phyloP scores from a whole-genome alignment of 2,888 invertebrate genomes.

The Megaustenia siamemsis region DNA sequence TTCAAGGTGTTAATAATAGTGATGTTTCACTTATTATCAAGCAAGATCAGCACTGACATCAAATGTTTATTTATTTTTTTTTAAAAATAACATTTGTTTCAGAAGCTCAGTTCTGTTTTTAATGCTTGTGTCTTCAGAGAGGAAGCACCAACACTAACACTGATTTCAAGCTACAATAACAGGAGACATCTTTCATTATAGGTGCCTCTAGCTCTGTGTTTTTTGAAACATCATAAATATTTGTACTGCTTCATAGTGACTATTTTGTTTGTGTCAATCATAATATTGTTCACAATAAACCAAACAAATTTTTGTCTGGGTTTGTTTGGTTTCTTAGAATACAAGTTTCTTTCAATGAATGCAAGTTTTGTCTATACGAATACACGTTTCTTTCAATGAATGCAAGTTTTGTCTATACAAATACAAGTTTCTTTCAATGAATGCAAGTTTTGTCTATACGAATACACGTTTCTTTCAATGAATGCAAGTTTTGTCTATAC shows the following conservation, averaged over 20 bases:
- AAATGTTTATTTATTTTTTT: not conserved
- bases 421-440: too few relatives aligned
- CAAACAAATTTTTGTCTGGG: not conserved
- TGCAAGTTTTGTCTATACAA: too few relatives aligned
- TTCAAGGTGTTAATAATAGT: not conserved
- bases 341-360: too few relatives aligned
- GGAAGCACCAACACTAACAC: not conserved
- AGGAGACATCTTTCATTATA: not conserved
- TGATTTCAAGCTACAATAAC: not conserved
- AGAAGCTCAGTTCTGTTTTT: not conserved
- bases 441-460: too few relatives aligned
- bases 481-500: too few relatives aligned
- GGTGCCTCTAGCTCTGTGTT: not conserved
- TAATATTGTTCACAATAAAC: slow-evolving; percentile 44
- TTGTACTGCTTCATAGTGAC: slow-evolving; percentile 23
- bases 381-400: too few relatives aligned
- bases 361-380: too few relatives aligned
- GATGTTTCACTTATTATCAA: not conserved
- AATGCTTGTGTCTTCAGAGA: not conserved
- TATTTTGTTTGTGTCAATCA: slow-evolving; percentile 38
- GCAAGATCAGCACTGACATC: not conserved
- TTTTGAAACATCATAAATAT: not conserved
- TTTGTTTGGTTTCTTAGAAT: too few relatives aligned
- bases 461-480: too few relatives aligned
- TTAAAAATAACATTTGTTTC: not conserved